These are phyloP conservation scores for Aphidius gifuensis DNA, from an alignment of 1,140 invertebrate species.

Conservation along the genomic window DNA sequence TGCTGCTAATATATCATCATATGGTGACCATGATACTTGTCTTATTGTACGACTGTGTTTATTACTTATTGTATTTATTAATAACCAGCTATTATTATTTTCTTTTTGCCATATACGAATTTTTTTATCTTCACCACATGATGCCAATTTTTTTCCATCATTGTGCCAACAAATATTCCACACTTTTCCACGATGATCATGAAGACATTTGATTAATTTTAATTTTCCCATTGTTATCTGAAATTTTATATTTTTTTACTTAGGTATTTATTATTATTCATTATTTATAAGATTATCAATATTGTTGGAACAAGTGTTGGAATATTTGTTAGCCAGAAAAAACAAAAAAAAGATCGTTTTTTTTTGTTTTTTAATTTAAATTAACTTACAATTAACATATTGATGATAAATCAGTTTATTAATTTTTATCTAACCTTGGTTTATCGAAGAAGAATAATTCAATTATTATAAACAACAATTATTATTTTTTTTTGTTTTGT, in stretches of 20 bases:
- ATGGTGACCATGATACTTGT: constrained; percentile 90
- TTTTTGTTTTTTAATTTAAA: background rate
- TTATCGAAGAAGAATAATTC: no score
- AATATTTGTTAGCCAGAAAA: background rate
- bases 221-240: constrained; percentile 45
- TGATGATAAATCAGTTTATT: no score
- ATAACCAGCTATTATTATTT: constrained; percentile 66
- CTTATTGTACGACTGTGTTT: constrained; percentile 91
- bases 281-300: background rate
- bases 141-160: constrained; percentile 74
- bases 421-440: no score
- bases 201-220: constrained; percentile 65
- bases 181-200: constrained; percentile 84
- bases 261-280: background rate
- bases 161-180: constrained; percentile 97
- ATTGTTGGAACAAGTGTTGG: background rate
- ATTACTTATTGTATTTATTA: constrained; percentile 82
- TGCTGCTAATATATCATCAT: constrained; percentile 88
- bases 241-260: constrained; percentile 30
- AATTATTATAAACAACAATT: no score
- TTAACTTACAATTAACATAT: background rate
- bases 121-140: constrained; percentile 92
- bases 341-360: background rate
- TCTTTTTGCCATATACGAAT: constrained; percentile 86
- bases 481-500: no score